Conservation (phyloP, 2,888 invertebrate genomes). For the Drosophila antonietae region DNA sequence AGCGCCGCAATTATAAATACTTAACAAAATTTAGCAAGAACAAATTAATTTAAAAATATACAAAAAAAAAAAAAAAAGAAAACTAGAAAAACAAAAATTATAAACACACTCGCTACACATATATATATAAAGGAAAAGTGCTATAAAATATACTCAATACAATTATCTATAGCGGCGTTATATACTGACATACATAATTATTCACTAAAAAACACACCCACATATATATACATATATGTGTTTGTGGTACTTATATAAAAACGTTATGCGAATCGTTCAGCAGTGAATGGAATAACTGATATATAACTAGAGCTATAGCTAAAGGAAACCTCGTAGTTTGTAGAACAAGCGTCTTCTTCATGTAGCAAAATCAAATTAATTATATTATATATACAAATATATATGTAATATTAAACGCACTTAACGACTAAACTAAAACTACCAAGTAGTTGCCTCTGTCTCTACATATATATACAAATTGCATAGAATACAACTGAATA, state of each 20-base stretch:
- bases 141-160: slow-evolving; percentile 38
- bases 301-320: slow-evolving; percentile 65
- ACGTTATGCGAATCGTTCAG: slow-evolving; percentile 65
- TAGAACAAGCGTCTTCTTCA: slow-evolving; percentile 59
- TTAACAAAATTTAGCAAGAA: slow-evolving; percentile 53
- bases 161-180: slow-evolving; percentile 40
- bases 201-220: slow-evolving; percentile 3
- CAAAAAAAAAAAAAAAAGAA: slow-evolving; percentile 34
- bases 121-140: slow-evolving; percentile 42
- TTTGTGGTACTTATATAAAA: slow-evolving; percentile 46
- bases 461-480: slow-evolving; percentile 59
- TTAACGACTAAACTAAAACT: slow-evolving; percentile 67
- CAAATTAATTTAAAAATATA: slow-evolving; percentile 75
- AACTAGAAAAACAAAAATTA: background rate
- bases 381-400: slow-evolving; percentile 2
- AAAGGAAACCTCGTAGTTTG: slow-evolving; percentile 76
- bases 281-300: slow-evolving; percentile 42
- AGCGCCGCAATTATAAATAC: slow-evolving; percentile 30
- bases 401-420: slow-evolving; percentile 60
- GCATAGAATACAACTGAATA: slow-evolving; percentile 62
- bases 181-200: slow-evolving; percentile 39
- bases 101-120: slow-evolving; percentile 24
- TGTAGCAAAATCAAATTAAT: slow-evolving; percentile 51
- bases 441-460: slow-evolving; percentile 77
- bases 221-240: slow-evolving; percentile 14